Evolutionary conservation across 2,113 vertebrate genomes (phyloP), one percentile per base, ranked within the genome.

Genomic region (Tretioscincus oriximinensis): DNA sequence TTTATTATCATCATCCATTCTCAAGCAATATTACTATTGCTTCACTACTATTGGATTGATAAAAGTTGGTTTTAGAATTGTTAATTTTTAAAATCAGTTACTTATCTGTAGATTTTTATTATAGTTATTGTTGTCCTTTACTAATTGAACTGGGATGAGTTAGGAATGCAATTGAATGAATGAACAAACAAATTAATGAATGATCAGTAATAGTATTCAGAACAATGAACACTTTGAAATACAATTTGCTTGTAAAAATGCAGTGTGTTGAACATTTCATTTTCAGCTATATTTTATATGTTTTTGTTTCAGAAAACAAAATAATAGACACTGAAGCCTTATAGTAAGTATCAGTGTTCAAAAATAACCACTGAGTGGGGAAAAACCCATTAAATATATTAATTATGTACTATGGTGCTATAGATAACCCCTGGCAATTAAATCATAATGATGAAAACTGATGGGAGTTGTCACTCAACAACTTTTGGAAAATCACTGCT

Each of bases 241-340:
- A 65, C 63, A 47, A 11, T n/a, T 6, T 28, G 18, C 41, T n/a
- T 28, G 12, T 47, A 10, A 45, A 74, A 1, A 0, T 0, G 0
- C 0, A 68, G 22, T 16, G 18, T 63, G 16, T 35, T 0, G 0
- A 35, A n/a, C 18, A 20, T 14, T 54, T 71, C 2, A 1, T 58
- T 58, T 58, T 58, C 1, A 58, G 18, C 14, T 5, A 18, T n/a
- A 64, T 16, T 35, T 80, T 91, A 72, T 88, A 0, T 0, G 5
- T 0, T 0, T 67, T 63, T 88, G 89, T 94, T 95, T 64, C 91
- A 96, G 95, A 82, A 94, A 92, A 89, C 86, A 91, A 85, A 94
- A 88, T 77, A 81, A 77, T 90, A 88, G 92, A 88, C 94, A 94
- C 91, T 93, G 92, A 94, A 88, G 83, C 66, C 86, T 7, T 85